Base-by-base conservation (phyloP, 2,888 invertebrate genomes). In the Ormyrus labotus region DNA sequence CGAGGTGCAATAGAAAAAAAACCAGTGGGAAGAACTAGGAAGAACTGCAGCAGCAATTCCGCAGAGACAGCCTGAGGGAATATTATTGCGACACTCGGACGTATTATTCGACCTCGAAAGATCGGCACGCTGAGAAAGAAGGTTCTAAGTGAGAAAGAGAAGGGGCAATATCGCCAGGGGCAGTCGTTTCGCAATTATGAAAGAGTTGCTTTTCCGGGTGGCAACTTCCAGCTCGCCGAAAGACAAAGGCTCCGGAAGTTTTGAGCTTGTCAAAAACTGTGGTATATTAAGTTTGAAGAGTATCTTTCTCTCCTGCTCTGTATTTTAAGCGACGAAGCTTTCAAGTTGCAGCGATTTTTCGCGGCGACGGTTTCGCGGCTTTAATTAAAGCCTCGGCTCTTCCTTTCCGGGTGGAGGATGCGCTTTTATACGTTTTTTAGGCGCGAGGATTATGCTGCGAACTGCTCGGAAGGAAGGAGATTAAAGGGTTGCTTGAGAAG, bases 81-180 rank as follows among this genome's bases (percentile, higher is more conserved):
- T 85, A 85, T 85, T 83, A 85, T 86, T 82, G 69, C 81, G 64
- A 85, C 78, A 85, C 81, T 85, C 81, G 83, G 80, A 81, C 83
- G 78, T 77, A 78, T 77, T 82, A 69, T 67, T 71, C 60, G 48
- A 68, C 57, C 64, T 10, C 67, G 77, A 75, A 68, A 78, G 70
- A 71, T 80, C 76, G 68, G 50, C 65, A 65, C 10, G 0, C 34
- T 47, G 45, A 63, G 53, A 63, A 70, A 69, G 58, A 47, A 73
- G 73, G 73, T 55, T 13, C 55, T 53, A 61, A 71, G 73, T 10
- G 53, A 68, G 67, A 75, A 11, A 53, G 67, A 63, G 48, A 19
- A 34, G 61, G 68, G 34, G 47, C 9, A 70, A 70, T 48, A 69
- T 58, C 69, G 77, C 65, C 68, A 47, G 68, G 61, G 61, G 78